Percentiles rank a stretch among this genome's conserved stretches.
Evolutionary conservation across 2,888 invertebrate species (phyloP).

Genomic region (Caprella mutica): DNA sequence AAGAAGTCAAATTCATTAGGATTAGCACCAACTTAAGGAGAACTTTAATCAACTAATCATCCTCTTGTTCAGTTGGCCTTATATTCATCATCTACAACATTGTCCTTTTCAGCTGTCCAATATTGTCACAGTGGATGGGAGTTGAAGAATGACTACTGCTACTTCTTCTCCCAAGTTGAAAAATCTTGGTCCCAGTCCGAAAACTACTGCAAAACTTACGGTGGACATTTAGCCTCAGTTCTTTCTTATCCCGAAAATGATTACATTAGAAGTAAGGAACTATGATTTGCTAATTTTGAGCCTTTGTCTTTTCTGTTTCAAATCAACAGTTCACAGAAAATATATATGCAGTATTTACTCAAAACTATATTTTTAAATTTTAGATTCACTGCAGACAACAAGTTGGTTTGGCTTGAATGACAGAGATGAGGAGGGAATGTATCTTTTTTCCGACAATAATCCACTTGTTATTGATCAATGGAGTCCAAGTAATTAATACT

Average conservation of each 20-base stretch:
- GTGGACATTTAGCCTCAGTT: constrained; percentile 1
- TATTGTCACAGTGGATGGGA: constrained; percentile 3
- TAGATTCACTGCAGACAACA: constrained; percentile 4
- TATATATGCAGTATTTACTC: no score
- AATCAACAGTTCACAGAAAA: no score
- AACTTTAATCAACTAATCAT: no score
- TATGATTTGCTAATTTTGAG: no score
- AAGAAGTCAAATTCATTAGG: no score
- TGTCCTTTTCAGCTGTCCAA: neutral
- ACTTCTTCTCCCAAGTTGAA: neutral
- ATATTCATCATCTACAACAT: no score
- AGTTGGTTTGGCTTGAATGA: constrained; percentile 22
- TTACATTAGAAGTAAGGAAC: constrained; percentile 1
- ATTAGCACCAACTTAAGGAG: no score
- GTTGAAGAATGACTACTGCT: constrained; percentile 7
- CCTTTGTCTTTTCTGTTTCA: no score
- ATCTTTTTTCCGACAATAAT: constrained; percentile 8
- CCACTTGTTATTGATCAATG: neutral
- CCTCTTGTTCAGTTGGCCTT: no score
- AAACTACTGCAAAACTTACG: neutral
- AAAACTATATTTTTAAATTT: no score
- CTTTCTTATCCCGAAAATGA: constrained; percentile 7
- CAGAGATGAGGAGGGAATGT: neutral
- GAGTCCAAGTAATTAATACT: no score
- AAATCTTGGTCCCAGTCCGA: neutral